Evolutionary conservation across 2,797 vertebrate species (phyloP).

Genomic region (Gorsachius magnificus): DNA sequence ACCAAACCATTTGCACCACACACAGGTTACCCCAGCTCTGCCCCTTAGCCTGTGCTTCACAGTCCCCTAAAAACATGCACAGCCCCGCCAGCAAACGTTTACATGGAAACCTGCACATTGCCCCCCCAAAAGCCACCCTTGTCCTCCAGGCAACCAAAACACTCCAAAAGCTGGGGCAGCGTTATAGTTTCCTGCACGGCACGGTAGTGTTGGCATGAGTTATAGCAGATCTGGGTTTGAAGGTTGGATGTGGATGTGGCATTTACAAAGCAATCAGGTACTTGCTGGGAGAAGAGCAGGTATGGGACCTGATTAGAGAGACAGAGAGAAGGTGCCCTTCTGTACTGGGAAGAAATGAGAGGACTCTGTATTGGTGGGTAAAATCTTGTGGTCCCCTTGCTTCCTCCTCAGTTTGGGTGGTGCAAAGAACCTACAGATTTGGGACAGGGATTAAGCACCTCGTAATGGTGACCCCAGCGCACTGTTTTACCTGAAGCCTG

Average conservation of each 20-base stretch:
- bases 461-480: fast-evolving
- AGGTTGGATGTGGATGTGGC: not conserved
- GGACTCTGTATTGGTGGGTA: not conserved
- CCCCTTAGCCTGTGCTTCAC: not conserved
- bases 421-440: not conserved
- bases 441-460: not conserved
- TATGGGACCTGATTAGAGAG: not conserved
- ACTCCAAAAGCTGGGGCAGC: not conserved
- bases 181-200: fast-evolving
- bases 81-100: not conserved
- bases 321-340: not conserved
- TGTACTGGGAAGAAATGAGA: not conserved
- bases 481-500: not conserved
- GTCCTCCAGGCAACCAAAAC: not conserved
- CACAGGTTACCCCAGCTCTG: not conserved
- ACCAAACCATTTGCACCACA: not conserved
- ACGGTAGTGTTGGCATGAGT: not conserved
- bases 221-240: not conserved
- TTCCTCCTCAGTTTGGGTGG: not conserved
- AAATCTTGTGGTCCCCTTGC: not conserved
- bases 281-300: not conserved
- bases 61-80: fast-evolving
- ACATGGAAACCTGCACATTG: not conserved
- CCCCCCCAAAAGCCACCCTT: not conserved
- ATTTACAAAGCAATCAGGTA: not conserved